phyloP scores from a whole-genome alignment of 2,888 invertebrate genomes.

The Lycaena phlaeas region DNA sequence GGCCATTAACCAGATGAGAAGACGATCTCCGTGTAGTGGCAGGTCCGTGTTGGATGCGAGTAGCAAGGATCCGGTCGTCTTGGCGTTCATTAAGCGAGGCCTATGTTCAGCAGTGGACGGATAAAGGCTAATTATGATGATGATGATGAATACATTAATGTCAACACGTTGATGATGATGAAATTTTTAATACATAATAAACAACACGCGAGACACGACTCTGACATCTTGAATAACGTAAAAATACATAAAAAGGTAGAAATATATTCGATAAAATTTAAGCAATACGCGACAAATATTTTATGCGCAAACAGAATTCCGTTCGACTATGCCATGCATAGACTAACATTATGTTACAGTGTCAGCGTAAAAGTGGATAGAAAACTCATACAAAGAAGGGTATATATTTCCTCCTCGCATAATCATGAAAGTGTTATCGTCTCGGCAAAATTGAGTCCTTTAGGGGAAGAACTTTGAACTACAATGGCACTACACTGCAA shows the following conservation, averaged over 20 bases:
- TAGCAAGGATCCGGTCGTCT: too few species aligned
- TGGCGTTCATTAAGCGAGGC: too few species aligned
- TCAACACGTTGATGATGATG: too few species aligned
- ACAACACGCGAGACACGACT: not conserved
- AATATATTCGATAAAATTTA: slow-evolving; percentile 3
- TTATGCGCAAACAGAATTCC: slow-evolving; percentile 13
- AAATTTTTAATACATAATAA: too few species aligned
- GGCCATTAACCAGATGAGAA: too few species aligned
- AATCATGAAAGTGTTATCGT: slow-evolving; percentile 49
- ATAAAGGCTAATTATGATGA: too few species aligned
- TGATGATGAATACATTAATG: too few species aligned
- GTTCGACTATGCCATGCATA: slow-evolving; percentile 25
- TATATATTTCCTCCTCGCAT: slow-evolving; percentile 17
- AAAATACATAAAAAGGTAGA: not conserved
- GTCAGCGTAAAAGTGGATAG: slow-evolving; percentile 24
- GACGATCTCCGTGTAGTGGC: too few species aligned
- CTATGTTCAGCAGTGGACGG: too few species aligned
- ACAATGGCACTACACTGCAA: slow-evolving; percentile 23
- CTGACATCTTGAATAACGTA: not conserved
- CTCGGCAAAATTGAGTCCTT: slow-evolving; percentile 44
- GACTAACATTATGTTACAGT: slow-evolving; percentile 26
- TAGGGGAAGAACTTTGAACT: slow-evolving; percentile 36
- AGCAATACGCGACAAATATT: slow-evolving; percentile 12
- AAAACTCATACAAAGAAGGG: slow-evolving; percentile 32
- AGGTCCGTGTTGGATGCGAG: too few species aligned